Conservation (phyloP, 2,113 vertebrate species). For the Xerus inauris region DNA sequence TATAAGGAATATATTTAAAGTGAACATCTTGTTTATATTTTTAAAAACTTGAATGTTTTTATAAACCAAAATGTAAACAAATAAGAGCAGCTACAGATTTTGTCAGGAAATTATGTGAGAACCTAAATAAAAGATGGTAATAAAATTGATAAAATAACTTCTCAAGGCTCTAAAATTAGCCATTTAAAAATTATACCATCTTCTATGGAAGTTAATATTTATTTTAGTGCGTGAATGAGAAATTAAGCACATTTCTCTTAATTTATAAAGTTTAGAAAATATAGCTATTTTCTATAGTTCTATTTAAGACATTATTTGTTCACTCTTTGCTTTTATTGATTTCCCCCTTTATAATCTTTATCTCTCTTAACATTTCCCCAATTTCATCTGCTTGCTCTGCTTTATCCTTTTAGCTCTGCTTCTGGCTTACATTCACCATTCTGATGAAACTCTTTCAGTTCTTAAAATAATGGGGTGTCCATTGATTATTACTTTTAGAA, state of each 20-base stretch:
- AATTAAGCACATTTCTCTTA: background rate
- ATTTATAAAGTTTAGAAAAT: background rate
- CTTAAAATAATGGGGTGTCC: background rate
- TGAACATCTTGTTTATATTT: background rate
- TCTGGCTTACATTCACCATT: background rate
- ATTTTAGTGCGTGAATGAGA: background rate
- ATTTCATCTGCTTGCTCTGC: accelerated
- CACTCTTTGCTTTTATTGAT: background rate
- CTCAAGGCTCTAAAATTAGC: background rate
- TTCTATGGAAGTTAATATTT: background rate
- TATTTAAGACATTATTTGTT: background rate
- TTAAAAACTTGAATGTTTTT: background rate
- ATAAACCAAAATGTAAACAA: background rate
- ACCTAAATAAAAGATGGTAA: background rate
- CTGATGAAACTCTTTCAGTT: background rate
- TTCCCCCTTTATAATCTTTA: background rate
- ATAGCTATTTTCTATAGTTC: background rate
- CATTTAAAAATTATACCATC: background rate
- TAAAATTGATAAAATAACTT: background rate
- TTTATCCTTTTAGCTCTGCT: background rate
- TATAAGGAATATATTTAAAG: background rate
- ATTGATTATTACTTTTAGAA: background rate
- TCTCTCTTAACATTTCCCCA: background rate
- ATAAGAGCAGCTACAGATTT: background rate
- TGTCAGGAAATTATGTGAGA: background rate